phyloP scores from a whole-genome alignment of 2,797 vertebrate genomes.

The Silurus lanzhouensis region DNA sequence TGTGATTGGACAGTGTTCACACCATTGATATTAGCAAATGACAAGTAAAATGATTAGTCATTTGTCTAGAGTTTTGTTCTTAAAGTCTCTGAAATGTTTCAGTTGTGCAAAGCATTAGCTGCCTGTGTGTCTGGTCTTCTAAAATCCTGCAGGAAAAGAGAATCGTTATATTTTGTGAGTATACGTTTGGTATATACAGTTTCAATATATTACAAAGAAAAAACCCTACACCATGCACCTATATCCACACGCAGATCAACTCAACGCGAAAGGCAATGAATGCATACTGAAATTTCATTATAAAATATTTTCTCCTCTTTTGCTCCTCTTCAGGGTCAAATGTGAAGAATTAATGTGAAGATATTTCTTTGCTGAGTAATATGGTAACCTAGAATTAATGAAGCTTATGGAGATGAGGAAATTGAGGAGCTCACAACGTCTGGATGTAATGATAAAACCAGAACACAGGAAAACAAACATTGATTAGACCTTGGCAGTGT shows the following conservation, averaged over 20 bases:
- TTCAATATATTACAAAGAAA: background rate
- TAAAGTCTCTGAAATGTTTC: background rate
- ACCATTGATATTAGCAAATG: background rate
- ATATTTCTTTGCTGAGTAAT: background rate
- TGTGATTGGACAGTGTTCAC: background rate
- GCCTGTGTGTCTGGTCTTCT: background rate
- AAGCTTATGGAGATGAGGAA: background rate
- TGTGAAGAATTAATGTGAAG: background rate
- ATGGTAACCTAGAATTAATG: background rate
- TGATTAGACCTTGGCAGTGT: background rate
- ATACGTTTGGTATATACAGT: background rate
- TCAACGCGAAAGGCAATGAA: background rate
- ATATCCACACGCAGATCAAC: background rate
- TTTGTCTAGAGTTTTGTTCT: background rate
- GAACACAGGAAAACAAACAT: background rate
- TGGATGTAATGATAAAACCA: background rate
- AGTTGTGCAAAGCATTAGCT: background rate
- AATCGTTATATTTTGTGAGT: background rate
- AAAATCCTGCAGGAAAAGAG: background rate
- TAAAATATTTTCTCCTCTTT: background rate
- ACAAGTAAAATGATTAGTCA: background rate
- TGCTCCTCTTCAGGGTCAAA: background rate
- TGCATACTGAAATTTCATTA: background rate
- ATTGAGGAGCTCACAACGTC: background rate
- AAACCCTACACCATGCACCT: background rate